Conservation (phyloP, 2,797 vertebrate species). For the Gymnoscopelus braueri region DNA sequence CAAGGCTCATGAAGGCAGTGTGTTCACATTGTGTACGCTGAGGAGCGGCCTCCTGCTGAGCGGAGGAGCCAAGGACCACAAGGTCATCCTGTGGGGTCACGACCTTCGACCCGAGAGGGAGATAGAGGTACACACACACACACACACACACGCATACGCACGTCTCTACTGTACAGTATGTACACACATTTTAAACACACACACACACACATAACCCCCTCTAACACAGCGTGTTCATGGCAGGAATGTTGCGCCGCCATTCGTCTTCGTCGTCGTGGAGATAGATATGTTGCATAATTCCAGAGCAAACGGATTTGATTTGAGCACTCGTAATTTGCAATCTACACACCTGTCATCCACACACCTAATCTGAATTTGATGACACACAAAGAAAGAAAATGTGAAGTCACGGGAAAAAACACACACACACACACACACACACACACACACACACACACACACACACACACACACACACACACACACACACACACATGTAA, state of each 20-base stretch:
- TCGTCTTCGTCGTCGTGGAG: no score
- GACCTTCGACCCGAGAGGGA: conserved; percentile 90
- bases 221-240: no score
- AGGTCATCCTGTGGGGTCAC: conserved; percentile 95
- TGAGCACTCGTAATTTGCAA: no score
- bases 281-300: no score
- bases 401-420: no score
- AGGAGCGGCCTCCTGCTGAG: conserved; percentile 93
- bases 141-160: conserved; percentile 5
- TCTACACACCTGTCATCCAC: no score
- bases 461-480: not conserved
- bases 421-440: not conserved
- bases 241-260: no score
- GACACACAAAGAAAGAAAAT: no score
- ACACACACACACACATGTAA: conserved; percentile 6
- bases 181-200: not conserved
- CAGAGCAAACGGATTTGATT: no score
- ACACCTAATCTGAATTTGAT: no score
- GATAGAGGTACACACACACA: conserved; percentile 85
- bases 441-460: not conserved
- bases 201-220: not conserved
- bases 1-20: conserved; percentile 94
- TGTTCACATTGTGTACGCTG: conserved; percentile 96
- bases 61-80: conserved; percentile 94
- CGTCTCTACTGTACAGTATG: no score